Evolutionary conservation across 2,113 vertebrate genomes (phyloP).

Genomic region (Alethe diademata): DNA sequence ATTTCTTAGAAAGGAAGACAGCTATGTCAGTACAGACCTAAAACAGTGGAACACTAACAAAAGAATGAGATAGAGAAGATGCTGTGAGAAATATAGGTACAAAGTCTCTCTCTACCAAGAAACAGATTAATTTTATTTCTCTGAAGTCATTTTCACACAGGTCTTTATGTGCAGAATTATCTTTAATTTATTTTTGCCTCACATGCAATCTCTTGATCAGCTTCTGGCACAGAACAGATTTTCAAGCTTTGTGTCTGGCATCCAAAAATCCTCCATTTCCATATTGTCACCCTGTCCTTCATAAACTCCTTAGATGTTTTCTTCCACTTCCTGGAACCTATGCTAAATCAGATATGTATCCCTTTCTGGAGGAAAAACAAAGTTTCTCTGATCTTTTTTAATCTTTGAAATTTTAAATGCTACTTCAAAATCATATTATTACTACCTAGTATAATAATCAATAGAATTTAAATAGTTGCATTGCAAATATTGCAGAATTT

Average conservation of each 20-base stretch:
- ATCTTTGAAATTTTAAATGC: not conserved
- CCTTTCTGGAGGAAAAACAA: not conserved
- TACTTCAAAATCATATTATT: not conserved
- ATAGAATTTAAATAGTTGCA: not conserved
- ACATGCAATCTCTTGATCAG: not conserved
- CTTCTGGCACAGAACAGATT: not conserved
- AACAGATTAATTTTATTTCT: not conserved
- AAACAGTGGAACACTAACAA: not conserved
- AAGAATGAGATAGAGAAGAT: not conserved
- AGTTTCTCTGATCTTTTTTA: not conserved
- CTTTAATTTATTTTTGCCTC: not conserved
- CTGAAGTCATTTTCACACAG: slow-evolving; percentile 16
- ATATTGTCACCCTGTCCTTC: not conserved
- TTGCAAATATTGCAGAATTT: not conserved
- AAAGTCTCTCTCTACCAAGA: not conserved
- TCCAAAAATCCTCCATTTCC: not conserved
- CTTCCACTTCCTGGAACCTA: not conserved
- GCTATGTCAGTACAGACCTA: not conserved
- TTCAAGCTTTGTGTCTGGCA: not conserved
- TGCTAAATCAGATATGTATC: not conserved
- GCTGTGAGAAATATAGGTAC: not conserved
- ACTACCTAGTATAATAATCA: not conserved
- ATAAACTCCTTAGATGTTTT: not conserved
- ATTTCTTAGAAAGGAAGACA: not conserved
- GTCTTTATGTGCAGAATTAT: not conserved